phyloP scores from a whole-genome alignment of 2,113 vertebrate genomes.

The Rhinichthys klamathensis region DNA sequence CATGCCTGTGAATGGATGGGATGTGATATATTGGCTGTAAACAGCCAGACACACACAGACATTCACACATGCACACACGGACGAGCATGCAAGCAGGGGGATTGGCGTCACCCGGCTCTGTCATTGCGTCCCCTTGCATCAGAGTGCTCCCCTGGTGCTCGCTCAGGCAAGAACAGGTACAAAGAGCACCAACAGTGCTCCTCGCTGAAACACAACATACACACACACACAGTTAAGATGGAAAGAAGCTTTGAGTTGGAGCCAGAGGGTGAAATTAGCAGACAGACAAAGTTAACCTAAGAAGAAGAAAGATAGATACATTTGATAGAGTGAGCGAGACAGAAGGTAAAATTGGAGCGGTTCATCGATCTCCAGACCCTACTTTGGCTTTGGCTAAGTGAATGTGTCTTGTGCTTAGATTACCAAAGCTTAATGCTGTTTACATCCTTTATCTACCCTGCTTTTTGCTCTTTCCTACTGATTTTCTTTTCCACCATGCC shows the following conservation, averaged over 20 bases:
- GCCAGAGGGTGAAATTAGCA: not conserved
- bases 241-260: constrained; percentile 15
- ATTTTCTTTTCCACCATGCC: constrained; percentile 7
- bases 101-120: constrained; percentile 73
- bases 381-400: constrained; percentile 62
- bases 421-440: constrained; percentile 68
- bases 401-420: constrained; percentile 65
- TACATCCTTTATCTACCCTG: constrained; percentile 68
- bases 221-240: constrained; percentile 18
- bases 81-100: constrained; percentile 30
- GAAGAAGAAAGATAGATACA: constrained; percentile 34
- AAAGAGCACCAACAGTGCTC: constrained; percentile 61
- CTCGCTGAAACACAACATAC: constrained; percentile 21
- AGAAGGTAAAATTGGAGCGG: constrained; percentile 57
- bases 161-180: constrained; percentile 53
- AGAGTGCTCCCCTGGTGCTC: constrained; percentile 75
- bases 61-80: constrained; percentile 57
- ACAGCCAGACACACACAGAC: constrained; percentile 43
- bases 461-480: constrained; percentile 51
- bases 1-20: constrained; percentile 51
- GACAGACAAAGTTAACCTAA: constrained; percentile 28
- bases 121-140: constrained; percentile 82
- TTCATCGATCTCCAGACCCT: constrained; percentile 64
- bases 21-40: constrained; percentile 36
- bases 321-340: constrained; percentile 20